Conservation (phyloP, 2,888 invertebrate genomes). For the Lasius platythorax region DNA sequence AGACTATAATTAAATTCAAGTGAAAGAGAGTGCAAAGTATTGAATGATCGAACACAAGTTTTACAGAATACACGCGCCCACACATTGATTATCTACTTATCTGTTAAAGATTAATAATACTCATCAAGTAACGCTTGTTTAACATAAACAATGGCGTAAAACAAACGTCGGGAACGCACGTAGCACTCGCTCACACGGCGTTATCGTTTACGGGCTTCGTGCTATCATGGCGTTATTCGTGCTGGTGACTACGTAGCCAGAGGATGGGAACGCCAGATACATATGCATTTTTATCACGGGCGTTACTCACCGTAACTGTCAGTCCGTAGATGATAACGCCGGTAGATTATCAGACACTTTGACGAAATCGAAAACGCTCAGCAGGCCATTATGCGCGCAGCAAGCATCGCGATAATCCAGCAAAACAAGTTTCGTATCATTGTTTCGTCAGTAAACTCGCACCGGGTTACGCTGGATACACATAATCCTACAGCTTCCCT, state of each 20-base stretch:
- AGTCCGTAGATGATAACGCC: slow-evolving; percentile 15
- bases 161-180: slow-evolving; percentile 3
- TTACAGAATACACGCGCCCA: not conserved
- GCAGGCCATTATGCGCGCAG: slow-evolving; percentile 36
- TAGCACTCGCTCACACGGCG: not conserved
- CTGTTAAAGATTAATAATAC: not conserved
- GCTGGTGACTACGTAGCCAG: not conserved
- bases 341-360: slow-evolving; percentile 43
- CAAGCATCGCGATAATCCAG: slow-evolving; percentile 35
- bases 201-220: slow-evolving; percentile 26
- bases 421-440: slow-evolving; percentile 63
- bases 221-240: slow-evolving; percentile 8
- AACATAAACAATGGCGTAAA: not conserved
- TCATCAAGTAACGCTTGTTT: not conserved
- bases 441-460: slow-evolving; percentile 60
- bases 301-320: slow-evolving; percentile 12
- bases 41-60: not conserved
- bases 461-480: slow-evolving; percentile 31
- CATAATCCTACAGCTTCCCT: slow-evolving; percentile 58
- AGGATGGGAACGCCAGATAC: slow-evolving; percentile 31
- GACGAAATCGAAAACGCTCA: slow-evolving; percentile 41
- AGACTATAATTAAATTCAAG: not conserved
- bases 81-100: not conserved
- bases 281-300: slow-evolving; percentile 35
- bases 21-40: not conserved